Evolutionary conservation across 2,113 vertebrate species (phyloP), one percentile per base, ranked within the genome.

Genomic region (Tachuris rubrigastra): DNA sequence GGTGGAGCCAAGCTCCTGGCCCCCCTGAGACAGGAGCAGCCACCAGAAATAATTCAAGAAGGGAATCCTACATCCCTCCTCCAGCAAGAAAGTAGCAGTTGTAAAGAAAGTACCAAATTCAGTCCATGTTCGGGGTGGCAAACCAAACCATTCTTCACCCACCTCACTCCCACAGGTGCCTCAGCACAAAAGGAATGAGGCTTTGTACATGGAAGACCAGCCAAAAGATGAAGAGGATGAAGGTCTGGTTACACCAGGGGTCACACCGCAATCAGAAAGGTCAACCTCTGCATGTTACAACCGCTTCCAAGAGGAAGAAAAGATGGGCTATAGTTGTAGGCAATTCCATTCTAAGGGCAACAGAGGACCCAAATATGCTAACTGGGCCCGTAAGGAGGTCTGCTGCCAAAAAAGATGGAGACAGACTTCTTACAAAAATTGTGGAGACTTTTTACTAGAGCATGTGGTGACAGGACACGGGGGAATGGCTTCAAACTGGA

Each of bases 71-170:
- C 19, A 44, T 37, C 17, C 13, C 25, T 42, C 17, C 25, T 31
- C 25, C 14, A 66, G 18, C 18, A 50, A 65, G 27, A 55, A 73
- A 14, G 33, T 4, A 58, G 35, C 11, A 44, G 27, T 23, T 37
- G 18, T 44, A 66, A 44, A 50, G 12, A 58, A 73, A 73, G 27
- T 9, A 74, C 23, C 0, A 7, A 44, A 58, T 23, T 27, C 17
- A 66, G 31, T 28, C 31, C 44, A 28, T 44, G 50, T 14, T 58
- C 33, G 10, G 27, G 18, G 33, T 59, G 12, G 23, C 68, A 66
- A 66, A 23, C 10, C 28, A 59, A 67, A 52, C 46, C 0, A 0
- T 37, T 50, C 37, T 81, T 74, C 10, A 3, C 44, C 6, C 35
- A 44, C 23, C 18, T 52, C 23, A 52, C 24, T 67, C 9, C 2